Conservation (phyloP, 2,113 vertebrate genomes). For the Taxidea taxus region DNA sequence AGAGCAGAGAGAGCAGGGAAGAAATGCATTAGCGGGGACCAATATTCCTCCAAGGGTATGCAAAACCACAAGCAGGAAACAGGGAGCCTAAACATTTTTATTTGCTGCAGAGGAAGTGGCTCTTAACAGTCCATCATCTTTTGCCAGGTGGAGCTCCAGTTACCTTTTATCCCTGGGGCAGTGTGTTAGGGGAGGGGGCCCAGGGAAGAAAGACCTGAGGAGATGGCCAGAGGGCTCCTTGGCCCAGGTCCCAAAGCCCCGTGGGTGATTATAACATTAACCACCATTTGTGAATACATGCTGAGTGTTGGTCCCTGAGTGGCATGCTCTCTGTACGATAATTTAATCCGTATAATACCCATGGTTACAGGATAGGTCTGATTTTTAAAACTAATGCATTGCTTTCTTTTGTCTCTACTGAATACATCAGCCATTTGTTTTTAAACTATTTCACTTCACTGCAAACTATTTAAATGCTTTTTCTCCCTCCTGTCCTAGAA, state of each 20-base stretch:
- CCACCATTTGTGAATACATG: background rate
- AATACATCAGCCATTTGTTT: slow-evolving; percentile 75
- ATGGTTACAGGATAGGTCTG: background rate
- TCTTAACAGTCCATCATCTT: background rate
- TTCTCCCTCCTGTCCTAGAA: slow-evolving; percentile 68
- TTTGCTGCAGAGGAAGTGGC: background rate
- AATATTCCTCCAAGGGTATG: background rate
- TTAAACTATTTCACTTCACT: slow-evolving; percentile 59
- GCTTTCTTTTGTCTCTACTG: slow-evolving; percentile 80
- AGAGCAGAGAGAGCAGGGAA: background rate
- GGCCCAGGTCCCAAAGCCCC: background rate
- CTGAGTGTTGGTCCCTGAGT: background rate
- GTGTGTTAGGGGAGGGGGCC: background rate
- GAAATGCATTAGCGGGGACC: background rate
- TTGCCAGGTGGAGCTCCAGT: background rate
- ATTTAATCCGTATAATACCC: background rate
- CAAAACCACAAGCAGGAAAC: background rate
- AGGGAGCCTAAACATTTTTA: background rate
- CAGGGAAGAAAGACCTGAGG: background rate
- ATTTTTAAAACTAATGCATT: slow-evolving; percentile 65
- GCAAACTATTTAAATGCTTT: slow-evolving; percentile 54
- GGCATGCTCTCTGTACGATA: background rate
- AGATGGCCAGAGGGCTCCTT: background rate
- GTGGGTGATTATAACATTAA: background rate
- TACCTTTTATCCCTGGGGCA: background rate